phyloP scores from a whole-genome alignment of 2,797 vertebrate species.

The Acropternis orthonyx region DNA sequence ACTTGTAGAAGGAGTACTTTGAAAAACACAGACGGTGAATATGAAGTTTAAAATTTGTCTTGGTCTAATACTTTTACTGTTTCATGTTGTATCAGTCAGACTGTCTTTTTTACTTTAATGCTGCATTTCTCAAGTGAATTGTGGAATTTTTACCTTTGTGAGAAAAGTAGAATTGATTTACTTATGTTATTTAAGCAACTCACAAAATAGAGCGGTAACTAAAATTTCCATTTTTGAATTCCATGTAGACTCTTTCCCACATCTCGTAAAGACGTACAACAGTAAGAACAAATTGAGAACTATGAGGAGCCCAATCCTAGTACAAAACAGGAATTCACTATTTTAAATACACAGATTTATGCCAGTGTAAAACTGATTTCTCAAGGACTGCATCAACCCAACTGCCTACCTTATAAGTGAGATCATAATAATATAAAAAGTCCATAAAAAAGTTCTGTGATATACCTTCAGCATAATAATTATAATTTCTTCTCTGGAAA shows the following conservation, averaged over 20 bases:
- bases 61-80: not conserved
- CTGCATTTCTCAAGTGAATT: not conserved
- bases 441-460: not conserved
- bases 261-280: not conserved
- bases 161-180: not conserved
- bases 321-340: not conserved
- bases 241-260: not conserved
- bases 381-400: not conserved
- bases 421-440: not conserved
- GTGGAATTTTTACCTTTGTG: not conserved
- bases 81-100: not conserved
- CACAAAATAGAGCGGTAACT: not conserved
- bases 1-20: not conserved
- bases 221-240: not conserved
- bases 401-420: not conserved
- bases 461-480: not conserved
- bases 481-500: not conserved
- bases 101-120: not conserved
- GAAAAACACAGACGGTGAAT: not conserved
- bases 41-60: not conserved
- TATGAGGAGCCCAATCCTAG: not conserved
- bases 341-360: not conserved
- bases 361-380: not conserved
- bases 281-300: not conserved
- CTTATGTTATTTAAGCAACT: not conserved